phyloP scores from a whole-genome alignment of 1,140 invertebrate species.

The Aphis gossypii region DNA sequence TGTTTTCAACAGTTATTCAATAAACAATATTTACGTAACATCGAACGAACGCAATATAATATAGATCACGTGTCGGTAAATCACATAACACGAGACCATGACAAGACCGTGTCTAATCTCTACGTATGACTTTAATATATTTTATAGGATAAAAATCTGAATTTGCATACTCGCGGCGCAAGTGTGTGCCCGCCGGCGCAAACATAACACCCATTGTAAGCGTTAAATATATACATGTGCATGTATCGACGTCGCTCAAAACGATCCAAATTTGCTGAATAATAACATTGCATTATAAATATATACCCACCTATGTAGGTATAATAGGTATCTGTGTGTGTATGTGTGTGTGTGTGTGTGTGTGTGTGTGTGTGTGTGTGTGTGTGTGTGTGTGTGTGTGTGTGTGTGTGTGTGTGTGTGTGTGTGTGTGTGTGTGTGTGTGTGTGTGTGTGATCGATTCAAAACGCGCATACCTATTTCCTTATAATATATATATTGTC shows the following conservation, averaged over 20 bases:
- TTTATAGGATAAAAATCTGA: conserved; percentile 20
- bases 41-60: not conserved
- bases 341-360: no score
- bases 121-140: not conserved
- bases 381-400: no score
- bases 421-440: no score
- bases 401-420: no score
- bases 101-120: conserved; percentile 40
- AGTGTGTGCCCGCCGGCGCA: not conserved
- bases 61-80: conserved; percentile 23
- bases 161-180: not conserved
- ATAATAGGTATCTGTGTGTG: no score
- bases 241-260: not conserved
- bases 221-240: not conserved
- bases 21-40: not conserved
- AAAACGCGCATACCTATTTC: not conserved
- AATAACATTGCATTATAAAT: conserved; percentile 21
- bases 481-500: not conserved
- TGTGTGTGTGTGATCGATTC: not conserved
- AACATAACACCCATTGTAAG: conserved; percentile 18
- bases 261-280: conserved; percentile 42
- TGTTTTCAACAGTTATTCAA: not conserved
- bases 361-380: no score
- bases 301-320: not conserved
- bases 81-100: conserved; percentile 8